phyloP scores from a whole-genome alignment of 2,113 vertebrate genomes.

The Ciconia stormi region DNA sequence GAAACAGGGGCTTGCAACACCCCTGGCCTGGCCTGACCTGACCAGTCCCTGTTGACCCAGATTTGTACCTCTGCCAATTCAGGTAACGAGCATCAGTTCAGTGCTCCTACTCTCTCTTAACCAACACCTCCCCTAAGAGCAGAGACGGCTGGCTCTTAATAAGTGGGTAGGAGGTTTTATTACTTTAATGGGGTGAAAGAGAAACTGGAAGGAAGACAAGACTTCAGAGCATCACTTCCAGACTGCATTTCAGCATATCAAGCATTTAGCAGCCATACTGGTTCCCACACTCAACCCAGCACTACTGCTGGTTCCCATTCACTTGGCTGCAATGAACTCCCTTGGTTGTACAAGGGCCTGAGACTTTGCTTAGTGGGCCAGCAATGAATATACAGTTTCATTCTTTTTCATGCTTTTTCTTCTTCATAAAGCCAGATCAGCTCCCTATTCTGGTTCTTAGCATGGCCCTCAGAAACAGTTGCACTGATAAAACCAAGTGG shows the following conservation, averaged over 20 bases:
- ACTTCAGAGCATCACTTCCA: background rate
- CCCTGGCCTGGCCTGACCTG: background rate
- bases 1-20: background rate
- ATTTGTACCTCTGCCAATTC: background rate
- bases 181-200: background rate
- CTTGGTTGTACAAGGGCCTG: background rate
- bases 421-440: background rate
- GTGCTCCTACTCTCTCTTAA: background rate
- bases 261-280: background rate
- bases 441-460: background rate
- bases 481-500: background rate
- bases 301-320: background rate
- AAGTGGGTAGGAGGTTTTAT: background rate
- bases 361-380: background rate
- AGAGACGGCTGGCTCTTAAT: background rate
- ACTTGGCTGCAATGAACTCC: background rate
- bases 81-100: background rate
- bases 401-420: background rate
- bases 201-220: background rate
- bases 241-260: rapidly evolving
- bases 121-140: background rate
- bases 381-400: background rate
- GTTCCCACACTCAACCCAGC: background rate
- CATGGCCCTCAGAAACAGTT: background rate
- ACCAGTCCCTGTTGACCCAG: background rate